Evolutionary conservation across 2,888 invertebrate species (phyloP).

Genomic region (Homarus gammarus): DNA sequence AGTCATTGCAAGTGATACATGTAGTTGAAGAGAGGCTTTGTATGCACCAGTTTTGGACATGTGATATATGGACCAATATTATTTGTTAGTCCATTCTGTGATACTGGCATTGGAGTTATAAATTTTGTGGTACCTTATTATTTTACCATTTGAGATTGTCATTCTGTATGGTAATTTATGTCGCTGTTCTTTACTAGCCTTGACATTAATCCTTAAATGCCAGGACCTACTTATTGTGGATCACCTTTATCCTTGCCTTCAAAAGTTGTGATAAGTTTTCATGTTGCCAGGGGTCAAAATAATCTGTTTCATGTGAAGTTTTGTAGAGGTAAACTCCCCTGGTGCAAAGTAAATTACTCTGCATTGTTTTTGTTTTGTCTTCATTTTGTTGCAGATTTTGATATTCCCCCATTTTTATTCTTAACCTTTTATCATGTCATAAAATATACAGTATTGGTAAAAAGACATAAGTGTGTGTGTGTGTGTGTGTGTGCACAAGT

Average conservation of each 20-base stretch:
- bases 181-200: background rate
- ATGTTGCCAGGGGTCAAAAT: no score
- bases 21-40: constrained; percentile 2
- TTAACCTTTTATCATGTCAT: no score
- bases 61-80: constrained; percentile 39
- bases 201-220: background rate
- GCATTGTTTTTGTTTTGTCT: no score
- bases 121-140: background rate
- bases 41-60: background rate
- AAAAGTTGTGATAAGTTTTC: no score
- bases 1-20: constrained; percentile 6
- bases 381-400: no score
- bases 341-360: no score
- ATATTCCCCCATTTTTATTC: no score
- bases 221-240: background rate
- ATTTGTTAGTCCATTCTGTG: constrained; percentile 49
- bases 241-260: background rate
- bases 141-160: background rate
- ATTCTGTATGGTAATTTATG: constrained; percentile 7
- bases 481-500: no score
- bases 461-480: no score
- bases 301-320: no score
- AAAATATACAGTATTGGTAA: no score
- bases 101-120: constrained; percentile 25
- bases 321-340: no score